phyloP scores from a whole-genome alignment of 1,140 invertebrate genomes.

The Danaus melanippus region DNA sequence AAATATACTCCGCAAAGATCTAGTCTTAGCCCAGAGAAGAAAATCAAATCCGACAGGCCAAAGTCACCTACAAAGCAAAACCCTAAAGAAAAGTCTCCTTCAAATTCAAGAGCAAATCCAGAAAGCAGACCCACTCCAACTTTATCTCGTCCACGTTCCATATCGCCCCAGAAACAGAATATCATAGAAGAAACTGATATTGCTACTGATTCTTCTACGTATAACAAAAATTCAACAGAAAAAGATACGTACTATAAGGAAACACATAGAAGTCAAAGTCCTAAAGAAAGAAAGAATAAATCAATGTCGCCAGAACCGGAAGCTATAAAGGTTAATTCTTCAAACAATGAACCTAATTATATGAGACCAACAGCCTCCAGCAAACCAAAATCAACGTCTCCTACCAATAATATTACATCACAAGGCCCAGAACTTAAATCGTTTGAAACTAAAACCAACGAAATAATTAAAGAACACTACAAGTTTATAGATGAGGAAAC shows the following conservation, averaged over 20 bases:
- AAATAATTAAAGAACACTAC: constrained; percentile 41
- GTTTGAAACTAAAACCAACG: constrained; percentile 20
- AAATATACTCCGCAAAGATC: constrained; percentile 20
- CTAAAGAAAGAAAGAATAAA: constrained; percentile 6
- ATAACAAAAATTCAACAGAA: too few relatives aligned
- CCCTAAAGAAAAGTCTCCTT: constrained; percentile 11
- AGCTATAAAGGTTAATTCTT: constrained; percentile 6
- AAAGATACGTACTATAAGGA: not conserved
- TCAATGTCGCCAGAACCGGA: constrained; percentile 13
- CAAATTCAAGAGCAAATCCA: constrained; percentile 22
- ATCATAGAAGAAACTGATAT: not conserved
- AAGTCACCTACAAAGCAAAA: constrained; percentile 18
- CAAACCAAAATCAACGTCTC: constrained; percentile 23
- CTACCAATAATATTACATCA: constrained; percentile 11
- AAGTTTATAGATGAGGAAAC: constrained; percentile 59
- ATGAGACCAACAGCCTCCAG: constrained; percentile 41
- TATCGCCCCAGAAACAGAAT: constrained; percentile 9
- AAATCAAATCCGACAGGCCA: constrained; percentile 21
- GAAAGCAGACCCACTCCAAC: constrained; percentile 17
- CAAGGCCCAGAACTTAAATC: constrained; percentile 20
- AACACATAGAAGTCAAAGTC: constrained; percentile 8
- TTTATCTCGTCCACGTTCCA: not conserved
- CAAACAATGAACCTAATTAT: constrained; percentile 33
- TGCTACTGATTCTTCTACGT: too few relatives aligned
- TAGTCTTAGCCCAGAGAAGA: constrained; percentile 35